Evolutionary conservation across 1,140 invertebrate species (phyloP), one percentile per base, ranked within the genome.

Genomic region (Halesus radiatus): DNA sequence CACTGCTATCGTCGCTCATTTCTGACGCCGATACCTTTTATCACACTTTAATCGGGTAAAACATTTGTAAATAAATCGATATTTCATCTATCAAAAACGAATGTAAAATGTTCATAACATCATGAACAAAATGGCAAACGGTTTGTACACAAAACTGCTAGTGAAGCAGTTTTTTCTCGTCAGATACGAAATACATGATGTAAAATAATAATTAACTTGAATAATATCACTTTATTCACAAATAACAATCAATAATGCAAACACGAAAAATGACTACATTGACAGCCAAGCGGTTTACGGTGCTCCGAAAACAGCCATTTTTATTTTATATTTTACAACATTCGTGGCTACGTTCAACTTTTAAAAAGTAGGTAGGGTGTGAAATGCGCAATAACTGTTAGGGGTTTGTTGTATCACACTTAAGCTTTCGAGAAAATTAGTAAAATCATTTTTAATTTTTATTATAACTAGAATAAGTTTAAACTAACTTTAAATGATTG

Each of bases 321-420:
- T 80, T 80, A 80, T 80, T 80, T 79, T 79, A 75, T 80, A 80
- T 80, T 80, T 79, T 79, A 75, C 50, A 72, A 79, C 23, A 73
- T 73, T 79, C 70, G 68, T 74, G 68, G 78, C 78, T 79, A 79
- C 78, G 78, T 79, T 79, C 76, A 78, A 53, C 73, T 45, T 56
- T 73, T 50, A 45, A 45, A 70, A 16, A 23, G 50, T 72, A 52
- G 45, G 68, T 52, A 72, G 29, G 29, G 29, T 37, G 18, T 22
- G 18, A 68, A 68, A 68, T 50, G 32, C 29, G 32, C 32, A n/a
- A 60, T 60, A 60, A 22, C 4, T 8, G 37, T 45, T 60, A 20
- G 56, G 56, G 56, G 56, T 23, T 60, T 22, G 56, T 60, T 60
- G 18, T 56, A 23, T 8, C 3, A 45, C 37, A 1, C 3, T 1